phyloP scores from a whole-genome alignment of 2,888 invertebrate species.

The Pseudoips prasinana region DNA sequence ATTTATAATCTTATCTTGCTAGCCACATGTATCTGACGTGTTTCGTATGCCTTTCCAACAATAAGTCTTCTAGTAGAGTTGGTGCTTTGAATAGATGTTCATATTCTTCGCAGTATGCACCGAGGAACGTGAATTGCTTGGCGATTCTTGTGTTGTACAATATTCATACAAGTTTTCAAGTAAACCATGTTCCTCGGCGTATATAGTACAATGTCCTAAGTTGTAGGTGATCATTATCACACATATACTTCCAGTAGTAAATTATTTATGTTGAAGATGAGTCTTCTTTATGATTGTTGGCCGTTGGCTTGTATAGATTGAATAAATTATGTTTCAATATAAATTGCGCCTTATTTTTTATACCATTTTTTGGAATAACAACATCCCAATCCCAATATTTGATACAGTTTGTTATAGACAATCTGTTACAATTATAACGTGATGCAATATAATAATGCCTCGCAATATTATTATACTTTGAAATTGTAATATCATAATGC shows the following conservation, averaged over 20 bases:
- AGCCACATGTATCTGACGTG: no score
- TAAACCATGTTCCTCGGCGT: background rate
- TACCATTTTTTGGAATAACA: background rate
- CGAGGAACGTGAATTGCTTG: conserved; percentile 4
- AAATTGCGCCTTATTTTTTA: conserved; percentile 4
- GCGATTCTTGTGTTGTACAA: no score
- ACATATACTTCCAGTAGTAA: conserved; percentile 7
- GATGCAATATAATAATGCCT: no score
- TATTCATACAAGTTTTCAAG: no score
- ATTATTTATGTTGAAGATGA: conserved; percentile 11
- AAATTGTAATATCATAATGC: no score
- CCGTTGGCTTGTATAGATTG: conserved; percentile 38
- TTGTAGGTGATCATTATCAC: background rate
- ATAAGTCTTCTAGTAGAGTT: conserved; percentile 16
- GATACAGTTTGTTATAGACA: no score
- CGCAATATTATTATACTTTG: no score
- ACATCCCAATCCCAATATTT: no score
- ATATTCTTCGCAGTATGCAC: conserved; percentile 4
- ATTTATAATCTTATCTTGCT: no score
- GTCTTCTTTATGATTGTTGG: conserved; percentile 28
- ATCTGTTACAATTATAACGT: no score
- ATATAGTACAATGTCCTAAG: no score
- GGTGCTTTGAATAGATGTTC: conserved; percentile 17
- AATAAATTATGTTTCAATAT: conserved; percentile 29
- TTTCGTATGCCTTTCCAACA: conserved; percentile 14